Evolutionary conservation across 2,113 vertebrate species (phyloP).

Genomic region (Halcyon senegalensis): DNA sequence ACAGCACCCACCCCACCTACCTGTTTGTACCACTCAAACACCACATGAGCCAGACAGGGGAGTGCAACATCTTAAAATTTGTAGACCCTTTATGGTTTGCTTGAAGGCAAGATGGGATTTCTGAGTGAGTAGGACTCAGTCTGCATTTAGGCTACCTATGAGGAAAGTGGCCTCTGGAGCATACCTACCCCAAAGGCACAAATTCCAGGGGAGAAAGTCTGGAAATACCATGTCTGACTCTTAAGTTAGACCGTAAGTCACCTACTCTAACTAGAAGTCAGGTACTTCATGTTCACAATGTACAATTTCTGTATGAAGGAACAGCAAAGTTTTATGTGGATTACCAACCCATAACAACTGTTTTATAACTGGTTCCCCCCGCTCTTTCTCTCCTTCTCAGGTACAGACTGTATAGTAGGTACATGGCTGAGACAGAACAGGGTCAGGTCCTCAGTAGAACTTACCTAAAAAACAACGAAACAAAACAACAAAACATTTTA

Average conservation of each 20-base stretch:
- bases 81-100: background rate
- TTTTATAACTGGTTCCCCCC: background rate
- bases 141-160: background rate
- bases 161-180: background rate
- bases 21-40: too few species aligned
- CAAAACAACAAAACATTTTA: background rate
- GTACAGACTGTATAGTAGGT: background rate
- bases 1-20: background rate
- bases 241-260: background rate
- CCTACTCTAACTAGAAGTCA: background rate
- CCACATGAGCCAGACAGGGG: background rate
- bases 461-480: background rate
- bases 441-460: background rate
- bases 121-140: background rate
- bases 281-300: background rate
- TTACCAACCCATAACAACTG: background rate
- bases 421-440: background rate
- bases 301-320: background rate
- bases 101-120: background rate
- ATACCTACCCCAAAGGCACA: background rate
- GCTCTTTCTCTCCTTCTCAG: background rate
- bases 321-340: background rate
- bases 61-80: background rate
- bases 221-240: background rate
- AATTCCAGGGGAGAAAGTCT: background rate